Evolutionary conservation across 2,888 invertebrate species (phyloP).

Genomic region (Nasonovia ribisnigri): DNA sequence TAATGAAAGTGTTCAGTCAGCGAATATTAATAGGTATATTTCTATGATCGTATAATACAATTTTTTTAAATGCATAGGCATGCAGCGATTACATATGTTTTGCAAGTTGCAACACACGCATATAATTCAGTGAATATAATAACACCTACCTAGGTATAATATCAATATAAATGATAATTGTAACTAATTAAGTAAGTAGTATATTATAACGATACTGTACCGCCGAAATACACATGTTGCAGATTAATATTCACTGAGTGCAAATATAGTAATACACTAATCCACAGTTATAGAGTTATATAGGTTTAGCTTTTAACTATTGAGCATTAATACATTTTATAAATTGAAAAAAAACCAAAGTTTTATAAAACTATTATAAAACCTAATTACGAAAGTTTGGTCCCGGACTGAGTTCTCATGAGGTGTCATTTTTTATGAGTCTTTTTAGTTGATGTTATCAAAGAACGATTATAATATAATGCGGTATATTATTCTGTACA

Average conservation of each 20-base stretch:
- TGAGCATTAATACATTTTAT: neutral
- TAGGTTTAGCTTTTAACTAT: neutral
- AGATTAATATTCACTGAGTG: neutral
- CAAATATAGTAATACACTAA: neutral
- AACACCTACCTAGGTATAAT: no score
- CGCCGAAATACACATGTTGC: neutral
- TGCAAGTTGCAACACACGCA: neutral
- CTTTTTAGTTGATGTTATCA: neutral
- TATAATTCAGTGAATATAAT: neutral
- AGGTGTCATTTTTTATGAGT: neutral
- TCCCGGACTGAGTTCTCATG: neutral
- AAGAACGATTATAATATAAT: neutral
- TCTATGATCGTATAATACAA: neutral
- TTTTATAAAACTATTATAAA: neutral
- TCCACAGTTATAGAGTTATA: neutral
- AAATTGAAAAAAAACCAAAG: neutral
- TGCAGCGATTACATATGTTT: neutral
- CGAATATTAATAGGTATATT: neutral
- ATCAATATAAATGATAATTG: neutral
- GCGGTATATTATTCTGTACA: neutral
- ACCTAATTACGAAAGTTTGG: neutral
- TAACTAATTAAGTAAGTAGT: neutral
- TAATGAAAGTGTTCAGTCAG: neutral
- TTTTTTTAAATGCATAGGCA: neutral
- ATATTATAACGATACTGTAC: neutral